A percentile compares a stretch with the other conserved stretches of the same genome.
phyloP scores from a whole-genome alignment of 37 sponge, comb jelly and placozoan genomes.

The Eunapius fragilis region DNA sequence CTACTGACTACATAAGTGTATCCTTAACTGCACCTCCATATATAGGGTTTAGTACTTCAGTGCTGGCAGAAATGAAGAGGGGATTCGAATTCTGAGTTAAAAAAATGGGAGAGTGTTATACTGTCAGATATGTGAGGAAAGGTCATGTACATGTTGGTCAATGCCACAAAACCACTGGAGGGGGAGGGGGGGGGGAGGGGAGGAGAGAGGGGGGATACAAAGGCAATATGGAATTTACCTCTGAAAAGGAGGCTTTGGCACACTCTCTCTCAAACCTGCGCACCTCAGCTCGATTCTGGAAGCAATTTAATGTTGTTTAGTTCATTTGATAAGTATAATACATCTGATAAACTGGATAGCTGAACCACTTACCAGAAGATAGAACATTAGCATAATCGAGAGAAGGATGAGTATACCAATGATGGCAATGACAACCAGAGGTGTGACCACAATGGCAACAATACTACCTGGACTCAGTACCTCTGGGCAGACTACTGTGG shows the following conservation, averaged over 20 bases:
- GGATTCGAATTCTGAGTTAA: no score
- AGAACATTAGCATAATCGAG: not conserved
- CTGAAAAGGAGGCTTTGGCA: slow-evolving; percentile 44
- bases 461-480: no score
- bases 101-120: no score
- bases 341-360: not conserved
- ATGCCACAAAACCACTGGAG: no score
- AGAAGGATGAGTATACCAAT: not conserved
- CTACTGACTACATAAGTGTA: no score
- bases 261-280: no score
- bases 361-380: not conserved
- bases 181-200: not conserved
- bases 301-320: slow-evolving; percentile 17
- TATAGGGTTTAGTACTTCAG: no score
- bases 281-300: no score
- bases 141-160: not conserved
- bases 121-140: not conserved
- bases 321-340: slow-evolving; percentile 7
- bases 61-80: no score
- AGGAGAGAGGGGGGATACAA: not conserved
- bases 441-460: no score
- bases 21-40: no score
- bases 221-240: no score
- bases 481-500: not conserved
- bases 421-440: not conserved